A percentile compares a stretch with the other conserved stretches of the same genome.
Evolutionary conservation across 2,797 vertebrate genomes (phyloP).

Genomic region (Pseudomugil gertrudae): DNA sequence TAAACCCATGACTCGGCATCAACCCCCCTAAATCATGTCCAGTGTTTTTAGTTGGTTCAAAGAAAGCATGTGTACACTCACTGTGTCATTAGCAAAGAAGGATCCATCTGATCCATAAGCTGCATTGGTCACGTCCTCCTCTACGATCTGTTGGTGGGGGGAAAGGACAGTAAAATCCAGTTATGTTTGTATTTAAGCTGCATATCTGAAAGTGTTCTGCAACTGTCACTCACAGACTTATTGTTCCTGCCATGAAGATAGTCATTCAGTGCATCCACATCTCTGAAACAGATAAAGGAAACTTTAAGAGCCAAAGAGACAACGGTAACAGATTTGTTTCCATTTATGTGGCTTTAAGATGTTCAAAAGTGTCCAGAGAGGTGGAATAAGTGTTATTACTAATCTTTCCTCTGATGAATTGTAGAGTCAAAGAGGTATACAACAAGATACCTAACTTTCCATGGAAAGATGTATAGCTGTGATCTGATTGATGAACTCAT

Average conservation of each 20-base stretch:
- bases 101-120: slow-evolving; percentile 92
- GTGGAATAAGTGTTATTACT: background rate
- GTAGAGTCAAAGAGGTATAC: background rate
- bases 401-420: background rate
- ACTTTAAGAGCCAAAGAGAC: background rate
- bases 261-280: slow-evolving; percentile 96
- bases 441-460: background rate
- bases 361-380: background rate
- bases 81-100: slow-evolving; percentile 90
- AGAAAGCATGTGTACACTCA: slow-evolving; percentile 76
- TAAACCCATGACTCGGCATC: background rate
- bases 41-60: slow-evolving; percentile 19
- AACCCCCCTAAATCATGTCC: slow-evolving; percentile 1
- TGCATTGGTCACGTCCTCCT: slow-evolving; percentile 92
- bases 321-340: background rate
- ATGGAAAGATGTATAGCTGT: background rate
- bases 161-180: background rate
- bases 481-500: background rate
- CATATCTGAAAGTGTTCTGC: background rate
- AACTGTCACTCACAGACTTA: slow-evolving; percentile 91
- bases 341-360: slow-evolving; percentile 2
- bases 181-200: background rate
- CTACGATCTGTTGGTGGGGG: slow-evolving; percentile 84
- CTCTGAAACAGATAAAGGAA: slow-evolving; percentile 79
- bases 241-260: slow-evolving; percentile 96